phyloP scores from a whole-genome alignment of 2,888 invertebrate species.

The Chironomus riparius region DNA sequence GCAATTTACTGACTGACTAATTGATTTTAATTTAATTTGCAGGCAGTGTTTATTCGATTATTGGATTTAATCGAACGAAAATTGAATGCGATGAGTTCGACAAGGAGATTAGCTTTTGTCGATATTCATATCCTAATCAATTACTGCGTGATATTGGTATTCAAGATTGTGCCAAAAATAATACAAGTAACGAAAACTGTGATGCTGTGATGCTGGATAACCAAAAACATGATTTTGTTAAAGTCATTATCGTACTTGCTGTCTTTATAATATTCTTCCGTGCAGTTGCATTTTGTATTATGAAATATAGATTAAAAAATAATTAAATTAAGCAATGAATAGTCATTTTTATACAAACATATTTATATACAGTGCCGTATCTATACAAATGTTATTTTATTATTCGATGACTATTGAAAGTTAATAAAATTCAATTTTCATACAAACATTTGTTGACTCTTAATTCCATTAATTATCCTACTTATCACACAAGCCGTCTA shows the following conservation, averaged over 20 bases:
- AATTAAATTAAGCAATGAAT: background rate
- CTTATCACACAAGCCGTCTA: no score
- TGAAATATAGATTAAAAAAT: conserved; percentile 51
- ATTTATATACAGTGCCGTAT: no score
- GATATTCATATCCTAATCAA: conserved; percentile 57
- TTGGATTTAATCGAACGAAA: conserved; percentile 68
- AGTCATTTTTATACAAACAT: background rate
- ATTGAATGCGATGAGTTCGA: conserved; percentile 68
- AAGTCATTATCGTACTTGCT: conserved; percentile 56
- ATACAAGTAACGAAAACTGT: background rate
- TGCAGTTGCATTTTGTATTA: conserved; percentile 54
- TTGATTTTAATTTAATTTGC: background rate
- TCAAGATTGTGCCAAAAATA: conserved; percentile 44
- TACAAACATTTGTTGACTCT: no score
- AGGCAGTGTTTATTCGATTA: conserved; percentile 61
- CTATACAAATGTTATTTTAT: no score
- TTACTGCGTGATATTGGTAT: conserved; percentile 70
- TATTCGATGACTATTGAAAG: no score
- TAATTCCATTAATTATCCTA: no score
- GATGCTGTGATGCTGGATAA: background rate
- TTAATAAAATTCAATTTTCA: no score
- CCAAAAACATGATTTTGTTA: conserved; percentile 46
- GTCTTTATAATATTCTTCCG: conserved; percentile 54
- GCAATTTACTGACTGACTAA: background rate
- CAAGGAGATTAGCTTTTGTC: conserved; percentile 48